Base-by-base conservation (phyloP, 2,888 invertebrate species). In the Gastracanthus pulcherrimus region DNA sequence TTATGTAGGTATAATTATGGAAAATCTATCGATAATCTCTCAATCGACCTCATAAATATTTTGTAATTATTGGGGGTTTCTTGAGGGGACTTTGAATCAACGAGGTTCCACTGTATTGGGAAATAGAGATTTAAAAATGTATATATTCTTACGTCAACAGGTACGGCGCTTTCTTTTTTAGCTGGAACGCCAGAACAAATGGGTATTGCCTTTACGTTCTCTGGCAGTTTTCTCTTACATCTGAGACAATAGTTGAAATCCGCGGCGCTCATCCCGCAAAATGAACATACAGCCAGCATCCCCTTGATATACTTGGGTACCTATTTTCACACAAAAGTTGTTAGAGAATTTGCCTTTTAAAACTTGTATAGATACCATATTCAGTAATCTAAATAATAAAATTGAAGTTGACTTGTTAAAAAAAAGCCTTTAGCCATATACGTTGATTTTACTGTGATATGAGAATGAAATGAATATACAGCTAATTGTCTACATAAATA, bases 181-280 rank as follows among this genome's bases (percentile, higher is more conserved):
- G 83, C 70, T 64, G 79, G 19, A 26, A 80, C 36, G 66, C 62
- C 75, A 45, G 82, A 51, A 69, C 84, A 81, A 51, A 91, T 88
- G 34, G 92, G 91, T 72, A 92, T 89, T 0, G 92, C 86, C 91
- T 96, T 96, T 38, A 96, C 95, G 87, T 95, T 95, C 82, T 95
- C 95, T 0, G 95, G 94, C 86, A 96, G 94, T 88, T 95, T 94
- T 87, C 95, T 93, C 89, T 94, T 94, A 92, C 96, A 96, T 85
- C 94, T 91, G 91, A 95, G 94, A 92, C 98, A 98, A 82, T 94
- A 94, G 86, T 94, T 95, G 90, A 97, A 96, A 91, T 97, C 95
- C 86, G 94, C 93, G 72, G 97, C 96, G 64, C 95, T 94, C 88
- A 95, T 95, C 23, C 97, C 97, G 90, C 98, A 98, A 84, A 94